Conservation (phyloP, 2,113 vertebrate species). For the Neoarius graeffei region DNA sequence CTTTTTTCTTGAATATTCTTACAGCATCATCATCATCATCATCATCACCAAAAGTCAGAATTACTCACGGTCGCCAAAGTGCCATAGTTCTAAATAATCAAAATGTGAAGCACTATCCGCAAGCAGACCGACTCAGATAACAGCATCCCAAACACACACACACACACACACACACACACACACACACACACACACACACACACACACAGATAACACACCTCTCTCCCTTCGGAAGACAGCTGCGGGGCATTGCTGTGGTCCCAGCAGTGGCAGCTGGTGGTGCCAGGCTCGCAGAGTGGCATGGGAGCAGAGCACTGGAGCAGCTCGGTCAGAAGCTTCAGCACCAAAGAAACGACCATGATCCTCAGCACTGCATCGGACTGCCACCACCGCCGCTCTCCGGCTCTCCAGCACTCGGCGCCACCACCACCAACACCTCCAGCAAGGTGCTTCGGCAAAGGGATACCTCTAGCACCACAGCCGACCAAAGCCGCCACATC, state of each 20-base stretch:
- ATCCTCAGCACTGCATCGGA: conserved; percentile 64
- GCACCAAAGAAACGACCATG: conserved; percentile 72
- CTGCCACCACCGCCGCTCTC: conserved; percentile 24
- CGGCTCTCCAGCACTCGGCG: conserved; percentile 14
- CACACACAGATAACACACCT: conserved; percentile 61
- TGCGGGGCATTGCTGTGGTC: conserved; percentile 56
- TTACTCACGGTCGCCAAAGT: neutral
- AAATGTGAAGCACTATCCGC: neutral
- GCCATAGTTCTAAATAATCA: neutral
- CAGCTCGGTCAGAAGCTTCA: conserved; percentile 71
- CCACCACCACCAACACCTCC: conserved; percentile 31
- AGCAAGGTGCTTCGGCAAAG: conserved; percentile 2
- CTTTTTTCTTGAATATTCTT: neutral
- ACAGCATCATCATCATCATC: neutral
- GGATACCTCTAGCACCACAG: neutral
- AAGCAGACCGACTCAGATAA: neutral
- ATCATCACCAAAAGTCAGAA: neutral
- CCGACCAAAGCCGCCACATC: conserved; percentile 47
- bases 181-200: conserved; percentile 53
- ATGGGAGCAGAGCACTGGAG: conserved; percentile 69
- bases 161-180: conserved; percentile 48
- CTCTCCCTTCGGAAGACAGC: conserved; percentile 60
- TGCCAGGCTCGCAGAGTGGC: conserved; percentile 66
- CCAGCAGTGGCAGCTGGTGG: conserved; percentile 65
- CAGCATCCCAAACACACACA: neutral